These are phyloP conservation scores for Ptychodera flava DNA, from an alignment of 35 echinoderm and acorn worm species.

Conservation along the genomic window DNA sequence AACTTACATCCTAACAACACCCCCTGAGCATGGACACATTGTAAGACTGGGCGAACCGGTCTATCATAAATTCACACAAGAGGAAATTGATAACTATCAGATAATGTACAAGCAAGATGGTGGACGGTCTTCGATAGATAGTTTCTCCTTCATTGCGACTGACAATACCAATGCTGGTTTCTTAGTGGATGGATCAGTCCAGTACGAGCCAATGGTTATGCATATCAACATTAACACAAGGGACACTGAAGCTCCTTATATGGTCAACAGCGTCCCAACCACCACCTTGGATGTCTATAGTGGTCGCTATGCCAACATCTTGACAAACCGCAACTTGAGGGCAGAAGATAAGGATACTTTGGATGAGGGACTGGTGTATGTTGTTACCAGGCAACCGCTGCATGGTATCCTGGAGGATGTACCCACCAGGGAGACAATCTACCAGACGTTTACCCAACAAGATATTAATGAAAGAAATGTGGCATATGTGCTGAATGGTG, in stretches of 20 bases:
- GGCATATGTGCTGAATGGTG: constrained; percentile 74
- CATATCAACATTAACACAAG: constrained; percentile 53
- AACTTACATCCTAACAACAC: constrained; percentile 60
- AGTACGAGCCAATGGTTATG: constrained; percentile 47
- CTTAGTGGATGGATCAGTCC: constrained; percentile 8
- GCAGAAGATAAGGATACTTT: constrained; percentile 59
- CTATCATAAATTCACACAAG: constrained; percentile 57
- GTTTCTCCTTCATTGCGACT: constrained; percentile 64
- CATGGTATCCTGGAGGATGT: constrained; percentile 76
- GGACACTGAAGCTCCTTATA: constrained; percentile 42
- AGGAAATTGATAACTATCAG: constrained; percentile 71
- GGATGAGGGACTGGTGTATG: constrained; percentile 37
- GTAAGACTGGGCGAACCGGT: constrained; percentile 51
- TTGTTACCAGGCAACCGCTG: constrained; percentile 44
- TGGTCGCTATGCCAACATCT: constrained; percentile 50
- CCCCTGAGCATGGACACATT: constrained; percentile 59
- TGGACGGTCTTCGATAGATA: constrained; percentile 33
- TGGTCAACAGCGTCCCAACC: constrained; percentile 45
- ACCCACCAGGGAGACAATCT: constrained; percentile 39
- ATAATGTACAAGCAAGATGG: constrained; percentile 61
- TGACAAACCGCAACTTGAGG: constrained; percentile 45
- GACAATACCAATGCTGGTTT: constrained; percentile 86
- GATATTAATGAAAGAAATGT: constrained; percentile 69
- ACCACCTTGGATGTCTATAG: constrained; percentile 54
- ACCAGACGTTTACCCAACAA: constrained; percentile 61